Base-by-base conservation (phyloP, 1,140 invertebrate genomes). In the Brachionus rubens region DNA sequence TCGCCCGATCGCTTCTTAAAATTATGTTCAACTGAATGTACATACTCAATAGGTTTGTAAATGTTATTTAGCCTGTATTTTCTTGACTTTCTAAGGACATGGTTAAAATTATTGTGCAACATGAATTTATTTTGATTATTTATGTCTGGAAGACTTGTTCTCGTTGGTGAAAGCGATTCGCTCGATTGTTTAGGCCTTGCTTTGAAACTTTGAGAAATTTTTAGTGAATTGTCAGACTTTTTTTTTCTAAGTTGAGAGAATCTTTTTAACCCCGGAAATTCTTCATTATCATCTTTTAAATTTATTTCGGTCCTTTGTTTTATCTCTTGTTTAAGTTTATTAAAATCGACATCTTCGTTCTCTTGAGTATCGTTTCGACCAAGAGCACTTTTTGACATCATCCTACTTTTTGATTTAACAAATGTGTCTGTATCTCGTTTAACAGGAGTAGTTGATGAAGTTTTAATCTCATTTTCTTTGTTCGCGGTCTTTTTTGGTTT, bases 121-220 rank as follows among this genome's bases (percentile, higher is more conserved):
- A 21, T 24, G 30, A 26, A 5, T 28, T 24, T 65, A 21, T 33
- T n/a, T n/a, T n/a, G n/a, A n/a, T n/a, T 41, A 19, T n/a, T 65
- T 19, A 65, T 65, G 43, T 43, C 40, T 43, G 59, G 59, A 43
- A 65, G 40, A 65, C 59, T 65, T 28, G 36, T 30, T 65, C 43
- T 65, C 14, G 41, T 14, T 36, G 28, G 59, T 21, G 16, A 28
- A n/a, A 36, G 5, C 16, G 12, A 21, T 24, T 65, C 59, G 0
- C 19, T 19, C 12, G 19, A 24, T 65, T 41, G 21, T 36, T 43
- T 65, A 9, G 33, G 7, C 24, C 21, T 41, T n/a, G 3, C 43
- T 28, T 24, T 9, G 21, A 43, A 41, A 41, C 24, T 65, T 9
- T 65, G 19, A 26, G 21, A 26, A 46, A 14, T 46, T 0, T 46